phyloP scores from a whole-genome alignment of 1,140 invertebrate species.

The Drosophila nigrodunni region DNA sequence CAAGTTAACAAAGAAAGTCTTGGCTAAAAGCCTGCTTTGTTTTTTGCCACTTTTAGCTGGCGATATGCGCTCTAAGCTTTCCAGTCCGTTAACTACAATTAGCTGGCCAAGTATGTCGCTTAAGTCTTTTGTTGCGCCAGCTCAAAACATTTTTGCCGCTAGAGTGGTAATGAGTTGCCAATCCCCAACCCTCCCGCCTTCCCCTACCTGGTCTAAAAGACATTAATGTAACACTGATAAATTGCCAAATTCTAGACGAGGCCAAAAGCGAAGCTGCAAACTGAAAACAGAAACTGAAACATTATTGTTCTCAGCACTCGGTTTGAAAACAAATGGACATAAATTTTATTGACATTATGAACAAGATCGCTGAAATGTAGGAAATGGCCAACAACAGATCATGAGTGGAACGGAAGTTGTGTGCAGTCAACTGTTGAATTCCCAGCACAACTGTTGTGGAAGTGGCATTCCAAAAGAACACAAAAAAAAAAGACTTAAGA shows the following conservation, averaged over 20 bases:
- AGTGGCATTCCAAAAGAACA: conserved; percentile 40
- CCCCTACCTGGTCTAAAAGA: background rate
- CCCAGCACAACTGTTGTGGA: background rate
- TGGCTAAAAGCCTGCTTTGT: background rate
- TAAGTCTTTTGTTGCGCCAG: conserved; percentile 57
- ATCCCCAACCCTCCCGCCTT: background rate
- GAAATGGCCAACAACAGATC: conserved; percentile 51
- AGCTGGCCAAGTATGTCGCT: conserved; percentile 24
- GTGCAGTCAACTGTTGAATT: conserved; percentile 74
- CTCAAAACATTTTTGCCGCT: conserved; percentile 23
- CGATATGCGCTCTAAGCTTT: conserved; percentile 42
- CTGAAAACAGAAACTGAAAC: background rate
- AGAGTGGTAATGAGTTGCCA: conserved; percentile 15
- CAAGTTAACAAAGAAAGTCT: conserved; percentile 11
- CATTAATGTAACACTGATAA: conserved; percentile 73
- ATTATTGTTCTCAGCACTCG: background rate
- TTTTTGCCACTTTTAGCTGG: background rate
- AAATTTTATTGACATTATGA: conserved; percentile 83
- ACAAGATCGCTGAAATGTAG: conserved; percentile 64
- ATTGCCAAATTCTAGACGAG: conserved; percentile 77
- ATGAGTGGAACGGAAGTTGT: conserved; percentile 76
- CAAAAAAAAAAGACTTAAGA: background rate
- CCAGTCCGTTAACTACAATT: conserved; percentile 61
- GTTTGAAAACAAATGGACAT: conserved; percentile 67
- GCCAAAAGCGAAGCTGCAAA: conserved; percentile 44